Evolutionary conservation across 2,888 invertebrate genomes (phyloP), one percentile per base, ranked within the genome.

Genomic region (Andrena chrysosceles): DNA sequence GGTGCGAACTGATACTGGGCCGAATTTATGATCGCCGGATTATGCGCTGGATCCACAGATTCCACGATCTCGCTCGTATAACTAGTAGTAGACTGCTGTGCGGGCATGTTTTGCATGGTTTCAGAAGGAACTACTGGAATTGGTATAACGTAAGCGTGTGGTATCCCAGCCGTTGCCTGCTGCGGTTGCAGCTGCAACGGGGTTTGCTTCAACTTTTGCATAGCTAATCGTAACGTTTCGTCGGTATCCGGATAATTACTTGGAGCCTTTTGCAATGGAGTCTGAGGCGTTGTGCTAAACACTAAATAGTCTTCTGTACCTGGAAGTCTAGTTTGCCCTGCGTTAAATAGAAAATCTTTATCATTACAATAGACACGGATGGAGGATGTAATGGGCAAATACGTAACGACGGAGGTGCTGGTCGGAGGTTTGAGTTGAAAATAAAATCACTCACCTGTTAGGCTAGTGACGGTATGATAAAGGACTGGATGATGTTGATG

Each of bases 41-140:
- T 85, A 70, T 87, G 87, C 35, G 85, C 77, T 6, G 86, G 63
- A 26, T 89, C 87, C 16, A 70, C 67, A 29, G 74, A 79, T 49
- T 89, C 89, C 4, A 76, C 60, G 42, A 78, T 49, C 56, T 89
- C 87, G 66, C 35, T 82, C 23, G 83, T 67, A 42, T 87, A 87
- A 76, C 69, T 86, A 74, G 66, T 82, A 79, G 82, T 82, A 82
- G 82, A 67, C 59, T 86, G 87, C 71, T 90, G 91, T 10, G 87
- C 73, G 60, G 88, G 74, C 69, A 90, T 84, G 74, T 88, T 92
- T 80, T 90, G 92, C 81, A 92, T 87, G 85, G 91, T 93, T 70
- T 94, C 93, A 83, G 93, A 92, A 88, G 93, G 91, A 91, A 93
- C 91, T 86, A 94, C 91, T 85, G 93, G 92, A 87, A 93, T 93